Base-by-base conservation (phyloP, 1,140 invertebrate species). In the Scaptomyza hsui region DNA sequence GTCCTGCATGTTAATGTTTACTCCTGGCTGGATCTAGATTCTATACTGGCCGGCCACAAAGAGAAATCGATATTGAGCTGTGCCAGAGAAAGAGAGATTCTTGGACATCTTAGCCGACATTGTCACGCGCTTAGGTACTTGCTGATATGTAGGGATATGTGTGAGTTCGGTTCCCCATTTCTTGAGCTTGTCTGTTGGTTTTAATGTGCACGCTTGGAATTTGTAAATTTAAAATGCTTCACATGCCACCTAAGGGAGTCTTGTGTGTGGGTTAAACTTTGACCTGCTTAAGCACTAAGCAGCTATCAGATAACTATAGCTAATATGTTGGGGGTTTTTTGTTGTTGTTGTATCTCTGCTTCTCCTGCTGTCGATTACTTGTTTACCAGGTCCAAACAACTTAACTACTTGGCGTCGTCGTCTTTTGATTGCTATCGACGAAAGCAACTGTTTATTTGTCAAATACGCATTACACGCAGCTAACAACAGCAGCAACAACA, bases 381-480 rank as follows among this genome's bases (percentile, higher is more conserved):
- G 78, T 88, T 88, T 88, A 78, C 83, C 78, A 88, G 75, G 55
- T 67, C 68, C 78, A 88, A 88, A 88, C 82, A 88, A 88, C 78
- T 88, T 88, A 89, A 86, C 78, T 89, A 86, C 82, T 86, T 72
- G 62, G 53, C 60, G 76, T 65, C 55, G 68, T 41, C 41, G 47
- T 51, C 63, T 61, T 78, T 88, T 85, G 82, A 88, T 88, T 88
- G 82, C 71, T 78, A 88, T 88, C 83, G 68, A 45, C 51, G 60
- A 53, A 86, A 88, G 82, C 82, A 88, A 86, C 82, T 88, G 82
- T 88, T 88, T 88, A 88, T 88, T 88, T 88, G 82, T 89, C 78
- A 88, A 88, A 82, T 88, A 89, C 82, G 81, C 78, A 86, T 88
- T 86, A 86, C 82, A 82, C 62, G 75, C 75, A 81, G 74, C 74